Conservation (phyloP, 1,140 invertebrate genomes). For the Megalopta genalis region DNA sequence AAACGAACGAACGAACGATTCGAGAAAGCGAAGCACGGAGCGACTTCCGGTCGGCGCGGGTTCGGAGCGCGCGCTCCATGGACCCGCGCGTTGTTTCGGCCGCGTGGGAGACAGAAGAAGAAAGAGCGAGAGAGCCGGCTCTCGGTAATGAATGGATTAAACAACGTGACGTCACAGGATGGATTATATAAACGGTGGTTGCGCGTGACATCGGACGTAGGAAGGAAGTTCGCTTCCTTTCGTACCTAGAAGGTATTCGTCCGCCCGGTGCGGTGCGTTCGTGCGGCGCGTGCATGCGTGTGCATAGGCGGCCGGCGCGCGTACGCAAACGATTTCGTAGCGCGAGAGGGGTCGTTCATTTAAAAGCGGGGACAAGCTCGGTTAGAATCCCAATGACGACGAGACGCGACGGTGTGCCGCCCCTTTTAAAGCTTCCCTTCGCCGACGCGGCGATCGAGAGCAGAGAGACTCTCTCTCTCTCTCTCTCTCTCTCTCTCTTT, state of each 20-base stretch:
- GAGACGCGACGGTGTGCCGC: constrained; percentile 38
- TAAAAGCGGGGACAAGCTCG: constrained; percentile 65
- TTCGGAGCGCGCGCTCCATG: no score
- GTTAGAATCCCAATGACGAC: constrained; percentile 63
- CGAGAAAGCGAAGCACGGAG: no score
- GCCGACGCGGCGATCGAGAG: background rate
- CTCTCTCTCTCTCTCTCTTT: no score
- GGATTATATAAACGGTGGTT: constrained; percentile 70
- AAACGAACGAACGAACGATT: no score
- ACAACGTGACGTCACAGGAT: constrained; percentile 72
- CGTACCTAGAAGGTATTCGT: constrained; percentile 66
- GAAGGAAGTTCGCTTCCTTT: constrained; percentile 74
- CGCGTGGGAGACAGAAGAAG: constrained; percentile 2
- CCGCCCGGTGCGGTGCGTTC: constrained; percentile 43
- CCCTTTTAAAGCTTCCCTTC: constrained; percentile 56
- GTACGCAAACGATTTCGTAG: constrained; percentile 51
- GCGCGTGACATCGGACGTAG: constrained; percentile 71
- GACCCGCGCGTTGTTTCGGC: no score
- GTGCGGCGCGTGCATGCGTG: background rate
- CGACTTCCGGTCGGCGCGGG: no score
- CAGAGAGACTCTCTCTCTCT: no score
- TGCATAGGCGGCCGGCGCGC: background rate
- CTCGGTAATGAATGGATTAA: constrained; percentile 72
- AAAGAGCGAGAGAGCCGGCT: constrained; percentile 18
- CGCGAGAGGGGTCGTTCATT: constrained; percentile 61